Conservation (phyloP, 2,888 invertebrate genomes). For the Quadroppia sp. region DNA sequence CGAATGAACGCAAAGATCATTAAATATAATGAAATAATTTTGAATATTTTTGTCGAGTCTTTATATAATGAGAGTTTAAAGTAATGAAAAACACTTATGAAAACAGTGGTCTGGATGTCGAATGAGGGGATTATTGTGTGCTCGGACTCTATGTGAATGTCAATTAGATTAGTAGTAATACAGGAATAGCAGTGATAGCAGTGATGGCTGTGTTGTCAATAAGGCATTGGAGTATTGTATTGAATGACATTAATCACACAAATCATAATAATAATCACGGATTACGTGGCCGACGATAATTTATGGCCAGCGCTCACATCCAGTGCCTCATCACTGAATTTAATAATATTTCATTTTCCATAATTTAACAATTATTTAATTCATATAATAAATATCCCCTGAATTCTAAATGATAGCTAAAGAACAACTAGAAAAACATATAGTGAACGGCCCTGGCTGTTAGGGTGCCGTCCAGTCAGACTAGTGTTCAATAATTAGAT, state of each 20-base stretch:
- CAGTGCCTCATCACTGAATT: background rate
- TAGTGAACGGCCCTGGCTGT: background rate
- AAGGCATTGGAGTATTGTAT: constrained; percentile 29
- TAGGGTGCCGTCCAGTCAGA: background rate
- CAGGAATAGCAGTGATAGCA: background rate
- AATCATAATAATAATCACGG: constrained; percentile 26
- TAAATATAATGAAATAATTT: constrained; percentile 7
- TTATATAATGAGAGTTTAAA: constrained; percentile 15
- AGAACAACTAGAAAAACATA: background rate
- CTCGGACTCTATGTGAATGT: constrained; percentile 18
- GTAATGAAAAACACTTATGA: constrained; percentile 28
- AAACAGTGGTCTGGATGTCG: constrained; percentile 1
- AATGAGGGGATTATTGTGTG: constrained; percentile 29
- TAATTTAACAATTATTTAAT: constrained; percentile 24
- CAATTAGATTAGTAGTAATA: constrained; percentile 21
- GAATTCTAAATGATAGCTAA: background rate
- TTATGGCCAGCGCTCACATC: background rate
- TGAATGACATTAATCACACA: constrained; percentile 28
- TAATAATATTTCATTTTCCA: constrained; percentile 25
- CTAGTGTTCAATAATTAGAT: constrained; percentile 6
- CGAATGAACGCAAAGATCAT: background rate
- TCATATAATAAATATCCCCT: background rate
- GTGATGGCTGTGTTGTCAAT: constrained; percentile 22
- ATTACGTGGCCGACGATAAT: constrained; percentile 21
- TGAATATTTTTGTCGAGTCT: constrained; percentile 3